Evolutionary conservation across 1,140 invertebrate genomes (phyloP).

Genomic region (Euschistus heros): DNA sequence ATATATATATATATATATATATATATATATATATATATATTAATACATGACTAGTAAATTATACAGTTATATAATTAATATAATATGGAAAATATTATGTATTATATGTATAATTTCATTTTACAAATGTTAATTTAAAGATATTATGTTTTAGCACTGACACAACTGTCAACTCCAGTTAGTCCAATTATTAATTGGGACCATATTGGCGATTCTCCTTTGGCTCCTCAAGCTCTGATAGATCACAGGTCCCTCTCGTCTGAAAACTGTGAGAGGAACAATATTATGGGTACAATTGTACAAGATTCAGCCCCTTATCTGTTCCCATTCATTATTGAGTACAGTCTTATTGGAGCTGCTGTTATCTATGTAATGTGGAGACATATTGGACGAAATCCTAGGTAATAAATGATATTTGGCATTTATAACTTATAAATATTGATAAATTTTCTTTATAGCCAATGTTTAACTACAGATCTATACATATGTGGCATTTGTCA

Average conservation of each 20-base stretch:
- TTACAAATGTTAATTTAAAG: too few species aligned
- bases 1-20: too few species aligned
- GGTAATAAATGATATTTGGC: too few species aligned
- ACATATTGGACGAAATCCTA: conserved; percentile 77
- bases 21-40: too few species aligned
- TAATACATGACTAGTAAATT: too few species aligned
- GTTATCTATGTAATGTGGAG: conserved; percentile 98
- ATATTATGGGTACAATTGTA: conserved; percentile 88
- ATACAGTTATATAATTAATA: too few species aligned
- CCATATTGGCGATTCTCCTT: conserved; percentile 23
- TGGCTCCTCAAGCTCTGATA: conserved; percentile 28
- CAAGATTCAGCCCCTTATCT: conserved; percentile 84
- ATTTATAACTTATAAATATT: conserved; percentile 10
- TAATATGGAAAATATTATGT: too few species aligned
- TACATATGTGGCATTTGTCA: neutral
- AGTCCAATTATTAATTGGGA: conserved; percentile 21
- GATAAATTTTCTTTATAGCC: neutral
- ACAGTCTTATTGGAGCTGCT: conserved; percentile 90
- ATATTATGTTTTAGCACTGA: neutral
- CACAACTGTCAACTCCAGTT: neutral
- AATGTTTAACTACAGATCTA: neutral
- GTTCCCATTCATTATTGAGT: conserved; percentile 94
- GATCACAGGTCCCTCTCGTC: conserved; percentile 23
- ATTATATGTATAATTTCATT: too few species aligned
- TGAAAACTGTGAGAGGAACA: conserved; percentile 59